These are phyloP conservation scores for Halocaridina rubra DNA, from an alignment of 2,888 invertebrate species.

Conservation along the genomic window DNA sequence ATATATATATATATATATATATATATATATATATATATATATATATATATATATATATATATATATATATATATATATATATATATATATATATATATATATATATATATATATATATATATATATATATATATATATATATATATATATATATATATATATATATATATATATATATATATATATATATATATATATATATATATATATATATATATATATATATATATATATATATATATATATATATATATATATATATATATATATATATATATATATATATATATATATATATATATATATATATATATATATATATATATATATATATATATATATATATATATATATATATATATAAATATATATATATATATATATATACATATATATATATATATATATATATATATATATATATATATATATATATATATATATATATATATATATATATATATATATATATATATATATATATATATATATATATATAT, in stretches of 20 bases:
- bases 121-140: neutral
- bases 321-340: neutral
- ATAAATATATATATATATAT: neutral
- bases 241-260: neutral
- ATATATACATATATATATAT: neutral
- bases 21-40: neutral
- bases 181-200: conserved; percentile 2
- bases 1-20: neutral
- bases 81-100: conserved; percentile 9
- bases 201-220: neutral
- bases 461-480: conserved; percentile 11
- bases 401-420: neutral
- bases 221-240: neutral
- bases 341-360: too few relatives aligned
- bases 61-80: neutral
- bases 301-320: neutral
- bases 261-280: neutral
- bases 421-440: neutral
- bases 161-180: neutral
- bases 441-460: conserved; percentile 9
- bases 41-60: neutral
- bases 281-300: neutral
- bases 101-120: neutral
- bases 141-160: neutral
- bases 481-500: neutral